phyloP scores from a whole-genome alignment of 2,888 invertebrate genomes.

The Hyles lineata region DNA sequence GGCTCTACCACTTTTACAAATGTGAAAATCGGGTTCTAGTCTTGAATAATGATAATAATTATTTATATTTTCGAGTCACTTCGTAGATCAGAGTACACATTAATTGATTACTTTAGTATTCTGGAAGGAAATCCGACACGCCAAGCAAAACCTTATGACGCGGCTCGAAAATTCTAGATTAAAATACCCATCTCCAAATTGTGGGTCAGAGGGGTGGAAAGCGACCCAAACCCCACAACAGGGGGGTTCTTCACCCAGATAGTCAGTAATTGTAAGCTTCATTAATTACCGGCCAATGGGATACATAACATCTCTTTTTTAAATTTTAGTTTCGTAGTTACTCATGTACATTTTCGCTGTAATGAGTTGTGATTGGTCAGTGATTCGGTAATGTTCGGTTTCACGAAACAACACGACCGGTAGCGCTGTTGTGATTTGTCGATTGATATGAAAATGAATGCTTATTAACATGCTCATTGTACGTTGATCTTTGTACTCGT shows the following conservation, averaged over 20 bases:
- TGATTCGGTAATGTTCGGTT: constrained; percentile 18
- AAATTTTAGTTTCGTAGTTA: constrained; percentile 1
- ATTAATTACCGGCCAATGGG: background rate
- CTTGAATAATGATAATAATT: no score
- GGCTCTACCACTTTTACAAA: no score
- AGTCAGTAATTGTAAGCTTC: background rate
- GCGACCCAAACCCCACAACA: background rate
- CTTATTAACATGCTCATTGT: constrained; percentile 17
- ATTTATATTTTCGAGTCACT: background rate
- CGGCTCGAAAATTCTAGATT: background rate
- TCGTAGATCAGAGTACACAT: no score
- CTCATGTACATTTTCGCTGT: constrained; percentile 10
- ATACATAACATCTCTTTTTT: constrained; percentile 8
- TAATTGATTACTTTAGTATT: no score
- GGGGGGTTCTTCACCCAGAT: background rate
- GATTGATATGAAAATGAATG: constrained; percentile 22
- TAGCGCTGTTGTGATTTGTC: constrained; percentile 23
- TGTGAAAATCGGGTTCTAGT: no score
- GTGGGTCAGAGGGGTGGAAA: background rate
- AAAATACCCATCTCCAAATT: background rate
- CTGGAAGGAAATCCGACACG: background rate
- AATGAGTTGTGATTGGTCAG: constrained; percentile 20
- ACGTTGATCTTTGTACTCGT: constrained; percentile 6
- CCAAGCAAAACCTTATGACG: background rate
- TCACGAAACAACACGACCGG: constrained; percentile 16